Conservation (phyloP, 2,113 vertebrate species). For the Bothrops jararaca region DNA sequence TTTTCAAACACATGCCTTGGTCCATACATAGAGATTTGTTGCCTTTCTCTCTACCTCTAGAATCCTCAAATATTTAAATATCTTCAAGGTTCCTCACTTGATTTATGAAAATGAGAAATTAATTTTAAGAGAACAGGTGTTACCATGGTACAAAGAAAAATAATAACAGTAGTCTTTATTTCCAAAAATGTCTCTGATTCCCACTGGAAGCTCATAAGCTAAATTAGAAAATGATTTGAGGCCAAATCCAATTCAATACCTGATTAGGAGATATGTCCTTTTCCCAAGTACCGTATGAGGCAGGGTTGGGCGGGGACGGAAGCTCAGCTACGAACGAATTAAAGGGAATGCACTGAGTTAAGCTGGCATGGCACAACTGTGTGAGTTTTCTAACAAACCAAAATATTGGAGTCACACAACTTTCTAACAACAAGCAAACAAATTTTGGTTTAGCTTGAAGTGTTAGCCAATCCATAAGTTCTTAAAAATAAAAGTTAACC, state of each 20-base stretch:
- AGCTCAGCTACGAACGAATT: neutral
- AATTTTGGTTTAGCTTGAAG: neutral
- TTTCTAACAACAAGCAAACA: neutral
- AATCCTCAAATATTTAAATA: neutral
- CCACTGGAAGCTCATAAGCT: neutral
- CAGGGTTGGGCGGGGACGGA: neutral
- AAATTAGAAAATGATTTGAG: neutral
- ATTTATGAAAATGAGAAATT: neutral
- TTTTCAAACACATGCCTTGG: neutral
- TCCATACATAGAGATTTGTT: neutral
- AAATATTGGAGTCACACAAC: neutral
- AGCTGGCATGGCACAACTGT: neutral
- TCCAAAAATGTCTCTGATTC: neutral
- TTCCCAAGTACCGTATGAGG: neutral
- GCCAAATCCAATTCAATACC: neutral
- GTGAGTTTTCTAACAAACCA: neutral
- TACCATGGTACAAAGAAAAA: neutral
- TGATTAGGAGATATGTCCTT: neutral
- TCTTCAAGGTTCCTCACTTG: neutral
- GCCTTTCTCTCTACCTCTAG: neutral
- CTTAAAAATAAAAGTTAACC: neutral
- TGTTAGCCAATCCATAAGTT: neutral
- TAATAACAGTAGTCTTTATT: neutral
- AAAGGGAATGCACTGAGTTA: neutral
- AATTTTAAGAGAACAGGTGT: neutral